Evolutionary conservation across 2,113 vertebrate species (phyloP), one percentile per base, ranked within the genome.

Genomic region (Hiodon tergisus): DNA sequence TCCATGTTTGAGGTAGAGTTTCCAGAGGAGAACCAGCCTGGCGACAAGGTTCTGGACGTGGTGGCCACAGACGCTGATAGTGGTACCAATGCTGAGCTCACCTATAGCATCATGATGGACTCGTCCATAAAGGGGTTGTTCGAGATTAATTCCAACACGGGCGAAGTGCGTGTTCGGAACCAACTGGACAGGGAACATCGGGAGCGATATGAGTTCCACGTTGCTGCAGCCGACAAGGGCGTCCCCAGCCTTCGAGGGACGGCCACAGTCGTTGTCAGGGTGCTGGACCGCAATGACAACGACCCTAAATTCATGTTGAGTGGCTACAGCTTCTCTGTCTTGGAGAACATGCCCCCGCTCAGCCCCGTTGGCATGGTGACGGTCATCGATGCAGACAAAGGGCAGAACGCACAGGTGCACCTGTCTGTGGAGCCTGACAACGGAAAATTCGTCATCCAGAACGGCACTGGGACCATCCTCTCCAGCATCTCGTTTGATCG

Each of bases 311-410:
- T 99, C 75, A 99, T 96, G 94, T 86, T 99, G 55, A 95, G 89
- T 0, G 93, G 94, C 84, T 99, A 99, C 86, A 99, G 95, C 86
- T 98, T 99, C 87, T 99, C 97, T 0, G 96, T 99, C 76, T 93
- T 91, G 81, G 96, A 99, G 82, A 99, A 99, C 88, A 94, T 98
- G 95, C 90, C 93, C 0, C 93, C 95, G 0, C 91, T 96, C 68
- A 98, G 96, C 83, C 95, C 97, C 0, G 96, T 99, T 4, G 97
- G 97, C 17, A 96, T 99, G 81, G 97, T 99, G 77, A 99, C 96
- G 0, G 96, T 99, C 79, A 94, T 92, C 0, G 97, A 99, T 77
- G 90, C 90, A 0, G 97, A 99, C 82, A 92, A 98, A 76, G 97
- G 95, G 2, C 93, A 98, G 69, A 99, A 99, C 0, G 95, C 96